Base-by-base conservation (phyloP, 1,140 invertebrate genomes). In the Hestina assimilis region DNA sequence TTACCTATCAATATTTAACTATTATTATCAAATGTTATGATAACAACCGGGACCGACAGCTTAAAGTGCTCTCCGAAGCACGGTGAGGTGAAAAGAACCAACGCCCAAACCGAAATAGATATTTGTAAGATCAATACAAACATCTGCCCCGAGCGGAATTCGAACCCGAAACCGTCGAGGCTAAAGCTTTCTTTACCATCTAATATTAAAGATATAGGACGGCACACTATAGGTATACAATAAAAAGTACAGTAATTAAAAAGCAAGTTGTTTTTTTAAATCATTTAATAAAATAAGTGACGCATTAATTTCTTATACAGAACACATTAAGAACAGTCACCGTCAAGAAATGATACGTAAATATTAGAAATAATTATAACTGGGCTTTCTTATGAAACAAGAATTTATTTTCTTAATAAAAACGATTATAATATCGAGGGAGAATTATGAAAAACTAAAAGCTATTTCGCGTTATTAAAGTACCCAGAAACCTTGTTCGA, bases 261-360 rank as follows among this genome's bases (percentile, higher is more conserved):
- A 14, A 23, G 42, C 2, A 0, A 0, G 33, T 56, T 41, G 1
- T 28, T 26, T 55, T 53, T 59, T 65, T 65, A 65, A 85, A 83
- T 83, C 73, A 76, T 87, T 87, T 87, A 87, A 81, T 87, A 87
- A 87, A 87, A 87, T 87, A 85, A 87, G 71, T 85, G 71, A 83
- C 81, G 83, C 80, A 81, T 83, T 85, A 78, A 76, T 84, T 83
- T 83, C 71, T 76, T 77, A 79, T 76, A 74, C 72, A 84, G 80
- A 84, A 87, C 82, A 87, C 82, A 85, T 85, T 63, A 83, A 79
- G 73, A 82, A 67, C 75, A 81, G 75, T 79, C 72, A 74, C 69
- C 66, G 68, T 75, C 73, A 69, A 67, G 67, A 61, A 59, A 71
- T 74, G 67, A 46, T 58, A 67, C 43, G 63, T 21, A 64, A 26